Percentiles rank a stretch among this genome's conserved stretches.
Conservation (phyloP, 2,113 vertebrate species). For the Apodemus sylvaticus region DNA sequence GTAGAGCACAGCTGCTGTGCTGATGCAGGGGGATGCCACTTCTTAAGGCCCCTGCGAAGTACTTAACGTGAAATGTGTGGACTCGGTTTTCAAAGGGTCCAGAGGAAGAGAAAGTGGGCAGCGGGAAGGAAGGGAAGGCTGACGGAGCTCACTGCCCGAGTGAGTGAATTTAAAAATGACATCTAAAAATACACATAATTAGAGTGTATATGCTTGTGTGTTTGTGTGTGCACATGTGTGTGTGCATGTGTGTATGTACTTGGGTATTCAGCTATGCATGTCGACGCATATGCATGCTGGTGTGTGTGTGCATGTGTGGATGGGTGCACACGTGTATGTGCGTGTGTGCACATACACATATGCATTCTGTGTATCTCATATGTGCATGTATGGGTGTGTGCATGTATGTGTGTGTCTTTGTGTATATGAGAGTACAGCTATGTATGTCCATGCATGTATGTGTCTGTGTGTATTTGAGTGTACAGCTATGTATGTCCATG, state of each 20-base stretch:
- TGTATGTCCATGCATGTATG: too few species aligned
- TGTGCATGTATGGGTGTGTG: background rate
- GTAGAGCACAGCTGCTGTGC: background rate
- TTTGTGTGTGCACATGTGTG: background rate
- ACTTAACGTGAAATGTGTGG: background rate
- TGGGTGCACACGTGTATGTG: too few species aligned
- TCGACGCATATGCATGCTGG: background rate
- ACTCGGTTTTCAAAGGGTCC: background rate
- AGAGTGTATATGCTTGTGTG: background rate
- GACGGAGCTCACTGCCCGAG: rapidly evolving
- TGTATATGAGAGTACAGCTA: background rate
- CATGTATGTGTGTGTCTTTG: too few species aligned
- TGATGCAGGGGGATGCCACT: background rate
- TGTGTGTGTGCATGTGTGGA: background rate
- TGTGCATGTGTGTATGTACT: background rate
- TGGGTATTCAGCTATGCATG: background rate
- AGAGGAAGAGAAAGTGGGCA: background rate
- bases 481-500: background rate
- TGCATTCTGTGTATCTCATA: too few species aligned
- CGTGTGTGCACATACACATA: too few species aligned
- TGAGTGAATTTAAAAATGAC: background rate
- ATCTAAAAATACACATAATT: background rate
- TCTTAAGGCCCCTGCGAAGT: background rate
- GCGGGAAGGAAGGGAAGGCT: rapidly evolving
- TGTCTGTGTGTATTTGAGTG: too few species aligned